phyloP scores from a whole-genome alignment of 2,888 invertebrate genomes.

The Altica lythri region DNA sequence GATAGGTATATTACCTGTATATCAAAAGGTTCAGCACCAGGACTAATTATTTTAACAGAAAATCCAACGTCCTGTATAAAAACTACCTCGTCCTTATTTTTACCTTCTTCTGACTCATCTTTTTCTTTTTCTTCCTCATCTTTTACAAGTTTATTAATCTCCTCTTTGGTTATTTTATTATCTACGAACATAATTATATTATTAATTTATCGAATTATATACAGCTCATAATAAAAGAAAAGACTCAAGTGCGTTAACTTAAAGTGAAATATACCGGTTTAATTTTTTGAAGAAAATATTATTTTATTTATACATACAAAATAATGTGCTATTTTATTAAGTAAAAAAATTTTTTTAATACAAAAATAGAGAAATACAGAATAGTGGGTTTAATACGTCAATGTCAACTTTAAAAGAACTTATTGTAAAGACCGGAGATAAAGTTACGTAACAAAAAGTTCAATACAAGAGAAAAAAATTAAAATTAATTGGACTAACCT shows the following conservation, averaged over 20 bases:
- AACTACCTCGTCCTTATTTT: conserved; percentile 78
- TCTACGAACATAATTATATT: conserved; percentile 20
- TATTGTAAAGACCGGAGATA: background rate
- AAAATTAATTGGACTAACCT: conserved; percentile 33
- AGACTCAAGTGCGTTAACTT: too few relatives aligned
- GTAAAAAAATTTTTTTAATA: too few relatives aligned
- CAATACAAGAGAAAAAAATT: conserved; percentile 1
- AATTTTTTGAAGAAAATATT: too few relatives aligned
- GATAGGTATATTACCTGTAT: conserved; percentile 91
- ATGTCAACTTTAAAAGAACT: conserved; percentile 5
- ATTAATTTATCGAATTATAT: too few relatives aligned
- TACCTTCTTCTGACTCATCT: conserved; percentile 58
- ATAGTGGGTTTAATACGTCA: too few relatives aligned
- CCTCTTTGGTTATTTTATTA: conserved; percentile 49
- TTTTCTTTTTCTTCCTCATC: conserved; percentile 54
- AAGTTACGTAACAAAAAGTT: conserved; percentile 14
- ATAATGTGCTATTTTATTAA: too few relatives aligned
- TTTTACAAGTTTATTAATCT: conserved; percentile 44
- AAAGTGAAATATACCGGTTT: too few relatives aligned
- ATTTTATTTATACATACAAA: too few relatives aligned
- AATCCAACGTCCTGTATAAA: conserved; percentile 91
- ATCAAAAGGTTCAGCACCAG: conserved; percentile 89
- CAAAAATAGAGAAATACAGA: too few relatives aligned
- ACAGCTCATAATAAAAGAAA: too few relatives aligned
- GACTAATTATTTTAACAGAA: conserved; percentile 91